phyloP scores from a whole-genome alignment of 2,797 vertebrate genomes.

The Xenentodon cancila region DNA sequence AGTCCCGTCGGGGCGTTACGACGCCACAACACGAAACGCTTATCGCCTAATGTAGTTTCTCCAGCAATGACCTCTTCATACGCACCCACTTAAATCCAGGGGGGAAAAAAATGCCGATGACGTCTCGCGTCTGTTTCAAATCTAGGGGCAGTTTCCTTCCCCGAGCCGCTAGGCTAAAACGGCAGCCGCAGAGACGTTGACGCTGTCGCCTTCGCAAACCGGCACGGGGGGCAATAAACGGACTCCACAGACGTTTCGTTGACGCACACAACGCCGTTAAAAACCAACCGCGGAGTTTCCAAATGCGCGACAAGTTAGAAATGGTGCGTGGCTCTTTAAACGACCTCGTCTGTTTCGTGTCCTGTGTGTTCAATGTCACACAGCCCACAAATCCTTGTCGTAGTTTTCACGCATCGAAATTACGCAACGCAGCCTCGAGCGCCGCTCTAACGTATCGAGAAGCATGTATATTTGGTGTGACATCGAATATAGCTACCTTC shows the following conservation, averaged over 20 bases:
- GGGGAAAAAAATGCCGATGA: constrained; percentile 78
- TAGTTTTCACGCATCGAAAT: constrained; percentile 55
- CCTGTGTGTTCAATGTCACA: constrained; percentile 83
- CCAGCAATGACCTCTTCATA: constrained; percentile 77
- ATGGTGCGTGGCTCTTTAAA: constrained; percentile 71
- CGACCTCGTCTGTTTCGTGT: constrained; percentile 81
- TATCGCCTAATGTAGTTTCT: constrained; percentile 68
- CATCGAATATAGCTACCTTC: constrained; percentile 72
- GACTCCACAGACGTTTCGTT: constrained; percentile 4
- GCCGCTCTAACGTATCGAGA: neutral
- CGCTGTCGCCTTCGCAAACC: constrained; percentile 46
- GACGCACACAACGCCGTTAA: constrained; percentile 11
- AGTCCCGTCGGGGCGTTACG: constrained; percentile 25
- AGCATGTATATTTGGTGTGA: neutral
- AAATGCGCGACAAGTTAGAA: constrained; percentile 41
- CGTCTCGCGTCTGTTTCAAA: constrained; percentile 79
- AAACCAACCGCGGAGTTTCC: constrained; percentile 21
- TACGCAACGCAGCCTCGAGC: constrained; percentile 20
- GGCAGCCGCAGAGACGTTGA: constrained; percentile 60
- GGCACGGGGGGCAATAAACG: constrained; percentile 31
- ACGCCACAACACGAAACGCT: constrained; percentile 59
- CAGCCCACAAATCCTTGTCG: constrained; percentile 68
- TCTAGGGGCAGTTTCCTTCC: constrained; percentile 77
- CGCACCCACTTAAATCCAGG: constrained; percentile 79
- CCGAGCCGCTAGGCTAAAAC: constrained; percentile 68